Evolutionary conservation across 2,797 vertebrate species (phyloP), one percentile per base, ranked within the genome.

Genomic region (Oryzias sinensis): DNA sequence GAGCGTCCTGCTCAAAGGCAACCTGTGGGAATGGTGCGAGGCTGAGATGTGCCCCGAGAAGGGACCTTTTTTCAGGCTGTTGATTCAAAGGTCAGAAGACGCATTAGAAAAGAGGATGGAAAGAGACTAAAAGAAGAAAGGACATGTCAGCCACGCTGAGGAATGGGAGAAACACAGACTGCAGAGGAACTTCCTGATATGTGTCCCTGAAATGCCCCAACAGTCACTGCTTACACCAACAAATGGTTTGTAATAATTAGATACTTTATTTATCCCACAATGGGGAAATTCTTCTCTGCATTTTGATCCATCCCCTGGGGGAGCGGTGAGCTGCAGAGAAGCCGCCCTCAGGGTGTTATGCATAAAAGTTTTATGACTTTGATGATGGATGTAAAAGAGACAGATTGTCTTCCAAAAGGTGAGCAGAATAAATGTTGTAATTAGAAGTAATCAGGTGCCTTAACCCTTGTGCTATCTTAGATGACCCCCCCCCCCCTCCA

Each of bases 121-220:
- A 70, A 51, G 51, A 69, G 49, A 9, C 29, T 14, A 22, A 53
- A 43, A 70, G 64, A 72, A 76, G 68, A 83, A 68, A 68, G 77
- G 77, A 80, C 59, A 70, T 81, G 81, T 76, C 81, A 58, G 55
- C 59, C 33, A 22, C 42, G 48, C 65, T 77, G 75, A 85, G 65
- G 70, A 73, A 88, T 82, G 78, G 29, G 76, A 74, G 72, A 71
- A 87, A 81, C 83, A 81, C 74, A 77, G 77, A 88, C 79, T 87
- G 70, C 46, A 52, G 76, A 82, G 76, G 74, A 54, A 79, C 76
- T 66, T 74, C 43, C 0, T 17, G 50, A 66, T 66, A 50, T 53
- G 61, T 17, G 62, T 56, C 70, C 72, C 51, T 54, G 70, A 59
- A 69, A 73, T 20, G 45, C 57, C 57, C 61, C 41, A 55, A 69